Base-by-base conservation (phyloP, 1,140 invertebrate genomes). In the Melanaphis sacchari region DNA sequence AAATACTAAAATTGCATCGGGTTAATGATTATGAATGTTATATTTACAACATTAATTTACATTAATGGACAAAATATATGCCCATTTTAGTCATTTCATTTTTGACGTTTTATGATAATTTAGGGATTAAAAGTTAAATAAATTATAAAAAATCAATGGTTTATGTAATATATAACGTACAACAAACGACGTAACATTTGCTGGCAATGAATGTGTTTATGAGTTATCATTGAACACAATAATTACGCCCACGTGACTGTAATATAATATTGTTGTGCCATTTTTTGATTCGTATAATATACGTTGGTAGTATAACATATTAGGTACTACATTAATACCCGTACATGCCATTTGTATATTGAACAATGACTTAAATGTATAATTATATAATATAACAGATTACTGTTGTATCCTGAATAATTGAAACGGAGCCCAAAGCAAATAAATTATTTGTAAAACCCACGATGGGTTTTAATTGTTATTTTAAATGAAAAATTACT, bases 361-460 rank as follows among this genome's bases (percentile, higher is more conserved):
- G 81, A 15, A 76, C 59, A n/a, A 76, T n/a, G 59, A n/a, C 59
- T 76, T 76, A 76, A 76, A 76, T 76, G 59, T 82, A 82, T 82
- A 82, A 82, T 40, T 82, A 82, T 82, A 82, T 82, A 82, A 82
- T 40, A 82, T 82, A 82, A 82, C 38, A 82, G 21, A 82, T 82
- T 82, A 82, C 22, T 82, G 36, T 7, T 82, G 36, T 38, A 40
- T 82, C 38, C 22, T 5, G 40, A 41, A 40, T 85, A 85, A 26
- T 85, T 41, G 82, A 85, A 85, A 26, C 82, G 22, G 82, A 85
- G 82, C 82, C 40, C 82, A 41, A 85, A 85, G 38, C 22, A 85
- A 40, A 41, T 87, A 87, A n/a, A 43, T 87, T 87, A 87, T 87
- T 84, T 40, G 41, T 43, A 87, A 87, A 43, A 6, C 84, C 84